Evolutionary conservation across 2,797 vertebrate genomes (phyloP).

Genomic region (Cheirogaleus major): DNA sequence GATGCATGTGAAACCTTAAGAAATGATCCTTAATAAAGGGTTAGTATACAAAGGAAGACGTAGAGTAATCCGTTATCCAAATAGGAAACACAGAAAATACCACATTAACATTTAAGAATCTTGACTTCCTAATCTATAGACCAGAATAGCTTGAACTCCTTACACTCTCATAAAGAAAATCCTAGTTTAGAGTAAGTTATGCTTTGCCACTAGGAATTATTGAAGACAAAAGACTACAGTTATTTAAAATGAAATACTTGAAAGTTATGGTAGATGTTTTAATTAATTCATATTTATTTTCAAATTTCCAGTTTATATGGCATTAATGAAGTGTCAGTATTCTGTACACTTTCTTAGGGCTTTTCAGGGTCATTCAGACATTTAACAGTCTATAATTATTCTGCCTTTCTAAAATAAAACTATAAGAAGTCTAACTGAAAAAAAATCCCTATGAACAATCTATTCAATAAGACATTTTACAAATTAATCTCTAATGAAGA

Average conservation of each 20-base stretch:
- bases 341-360: neutral
- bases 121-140: constrained; percentile 22
- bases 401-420: constrained; percentile 72
- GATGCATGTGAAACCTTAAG: neutral
- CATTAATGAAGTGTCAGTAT: constrained; percentile 39
- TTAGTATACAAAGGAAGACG: neutral
- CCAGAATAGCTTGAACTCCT: neutral
- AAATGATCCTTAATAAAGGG: neutral
- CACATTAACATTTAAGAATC: constrained; percentile 32
- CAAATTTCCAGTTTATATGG: neutral
- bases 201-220: constrained; percentile 47
- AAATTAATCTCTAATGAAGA: constrained; percentile 54
- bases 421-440: constrained; percentile 41
- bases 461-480: constrained; percentile 55
- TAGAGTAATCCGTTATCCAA: neutral
- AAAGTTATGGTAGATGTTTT: constrained; percentile 63
- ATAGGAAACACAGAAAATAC: neutral
- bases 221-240: constrained; percentile 16
- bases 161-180: constrained; percentile 50
- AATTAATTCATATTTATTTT: constrained; percentile 36
- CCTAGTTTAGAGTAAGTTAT: neutral
- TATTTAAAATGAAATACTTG: constrained; percentile 31
- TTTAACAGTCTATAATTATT: constrained; percentile 59
- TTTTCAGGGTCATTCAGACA: constrained; percentile 44
- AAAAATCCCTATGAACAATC: constrained; percentile 43